phyloP scores from a whole-genome alignment of 2,888 invertebrate species.

The Pegoplata infirma region DNA sequence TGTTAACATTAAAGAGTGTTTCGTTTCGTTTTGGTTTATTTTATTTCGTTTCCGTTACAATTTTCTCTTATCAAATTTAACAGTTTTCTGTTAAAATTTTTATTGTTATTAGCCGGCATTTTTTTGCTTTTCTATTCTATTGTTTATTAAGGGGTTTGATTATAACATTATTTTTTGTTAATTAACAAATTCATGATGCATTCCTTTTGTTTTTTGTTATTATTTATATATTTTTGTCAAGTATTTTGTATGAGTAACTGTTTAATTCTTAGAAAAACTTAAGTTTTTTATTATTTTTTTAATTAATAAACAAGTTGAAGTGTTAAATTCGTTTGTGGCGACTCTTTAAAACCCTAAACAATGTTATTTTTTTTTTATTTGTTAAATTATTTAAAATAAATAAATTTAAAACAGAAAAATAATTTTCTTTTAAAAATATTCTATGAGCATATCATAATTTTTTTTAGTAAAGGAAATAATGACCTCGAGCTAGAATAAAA shows the following conservation, averaged over 20 bases:
- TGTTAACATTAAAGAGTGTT: slow-evolving; percentile 28
- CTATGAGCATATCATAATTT: too few species aligned
- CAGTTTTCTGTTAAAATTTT: slow-evolving; percentile 23
- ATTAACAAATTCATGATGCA: slow-evolving; percentile 4
- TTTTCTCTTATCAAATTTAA: slow-evolving; percentile 29
- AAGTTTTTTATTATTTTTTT: slow-evolving; percentile 17
- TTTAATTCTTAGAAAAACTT: slow-evolving; percentile 44
- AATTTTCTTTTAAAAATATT: too few species aligned
- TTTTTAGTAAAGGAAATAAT: too few species aligned
- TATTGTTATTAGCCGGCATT: slow-evolving; percentile 29
- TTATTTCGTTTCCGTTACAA: too few species aligned
- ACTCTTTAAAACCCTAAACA: too few species aligned
- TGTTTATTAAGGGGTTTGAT: background rate
- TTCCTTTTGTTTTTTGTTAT: slow-evolving; percentile 8
- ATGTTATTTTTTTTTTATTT: too few species aligned
- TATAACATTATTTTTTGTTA: background rate
- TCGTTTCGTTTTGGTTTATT: too few species aligned
- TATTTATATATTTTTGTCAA: background rate
- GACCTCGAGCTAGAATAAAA: too few species aligned
- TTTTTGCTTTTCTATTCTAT: background rate
- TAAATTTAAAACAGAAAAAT: too few species aligned
- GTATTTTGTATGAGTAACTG: slow-evolving; percentile 52
- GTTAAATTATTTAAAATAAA: too few species aligned
- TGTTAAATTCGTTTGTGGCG: too few species aligned
- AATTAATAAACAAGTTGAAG: slow-evolving; percentile 25